A percentile compares a stretch with the other conserved stretches of the same genome.
Conservation (phyloP, 2,797 vertebrate genomes). For the Spondyliosoma cantharus region DNA sequence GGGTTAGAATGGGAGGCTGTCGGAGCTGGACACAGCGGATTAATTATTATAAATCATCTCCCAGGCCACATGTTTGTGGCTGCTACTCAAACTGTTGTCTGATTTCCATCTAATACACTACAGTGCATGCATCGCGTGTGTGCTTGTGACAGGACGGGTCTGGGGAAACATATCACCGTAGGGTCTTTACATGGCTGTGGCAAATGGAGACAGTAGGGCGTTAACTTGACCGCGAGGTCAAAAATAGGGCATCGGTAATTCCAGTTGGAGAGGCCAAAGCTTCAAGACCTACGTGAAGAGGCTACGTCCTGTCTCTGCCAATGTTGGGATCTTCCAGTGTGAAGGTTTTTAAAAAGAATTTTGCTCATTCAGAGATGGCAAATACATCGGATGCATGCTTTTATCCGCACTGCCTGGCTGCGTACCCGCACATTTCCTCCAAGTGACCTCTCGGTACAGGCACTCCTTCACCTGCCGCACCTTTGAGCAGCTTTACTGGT, state of each 20-base stretch:
- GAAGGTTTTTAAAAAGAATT: not conserved
- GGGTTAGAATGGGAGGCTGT: constrained; percentile 52
- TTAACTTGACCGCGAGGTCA: constrained; percentile 48
- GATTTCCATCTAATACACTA: constrained; percentile 46
- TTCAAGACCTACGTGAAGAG: constrained; percentile 12
- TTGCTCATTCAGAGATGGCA: not conserved
- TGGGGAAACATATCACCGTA: constrained; percentile 53
- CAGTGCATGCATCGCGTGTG: constrained; percentile 16
- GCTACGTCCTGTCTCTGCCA: not conserved
- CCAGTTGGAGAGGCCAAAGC: constrained; percentile 9
- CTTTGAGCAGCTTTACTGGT: constrained; percentile 25
- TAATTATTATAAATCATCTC: constrained; percentile 85
- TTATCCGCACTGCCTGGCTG: not conserved
- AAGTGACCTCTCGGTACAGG: not conserved
- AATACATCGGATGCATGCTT: not conserved
- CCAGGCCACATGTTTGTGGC: constrained; percentile 71
- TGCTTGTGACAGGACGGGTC: constrained; percentile 28
- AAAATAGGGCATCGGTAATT: constrained; percentile 38
- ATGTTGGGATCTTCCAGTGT: not conserved
- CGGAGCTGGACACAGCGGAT: constrained; percentile 76
- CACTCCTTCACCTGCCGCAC: constrained; percentile 26
- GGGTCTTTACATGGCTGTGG: constrained; percentile 52
- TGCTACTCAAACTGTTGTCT: constrained; percentile 64
- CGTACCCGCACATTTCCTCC: not conserved
- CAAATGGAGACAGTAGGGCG: constrained; percentile 22